A percentile compares a stretch with the other conserved stretches of the same genome.
Conservation (phyloP, 2,113 vertebrate species). For the Pomatorhinus ruficollis region DNA sequence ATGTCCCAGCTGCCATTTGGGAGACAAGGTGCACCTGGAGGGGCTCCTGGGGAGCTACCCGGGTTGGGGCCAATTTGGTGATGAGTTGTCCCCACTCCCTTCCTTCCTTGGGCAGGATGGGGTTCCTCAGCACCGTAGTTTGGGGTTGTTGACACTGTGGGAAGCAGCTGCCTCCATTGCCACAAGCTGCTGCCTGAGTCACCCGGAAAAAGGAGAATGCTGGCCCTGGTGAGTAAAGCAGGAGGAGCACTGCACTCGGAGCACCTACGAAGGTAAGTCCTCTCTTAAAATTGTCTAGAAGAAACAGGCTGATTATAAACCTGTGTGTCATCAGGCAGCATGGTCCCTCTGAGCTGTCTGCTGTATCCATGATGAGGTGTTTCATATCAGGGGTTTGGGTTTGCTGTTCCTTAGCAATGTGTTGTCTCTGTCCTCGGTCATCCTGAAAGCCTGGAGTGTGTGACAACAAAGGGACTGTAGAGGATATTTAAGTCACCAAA, state of each 20-base stretch:
- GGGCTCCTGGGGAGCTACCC: too few species aligned
- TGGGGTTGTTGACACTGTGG: accelerated
- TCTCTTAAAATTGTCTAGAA: accelerated
- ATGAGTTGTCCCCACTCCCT: accelerated
- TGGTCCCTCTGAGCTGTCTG: neutral
- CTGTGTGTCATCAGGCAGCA: accelerated
- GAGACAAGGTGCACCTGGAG: neutral
- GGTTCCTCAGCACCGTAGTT: accelerated
- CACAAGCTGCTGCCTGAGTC: neutral
- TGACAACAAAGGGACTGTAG: neutral
- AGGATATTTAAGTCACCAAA: neutral
- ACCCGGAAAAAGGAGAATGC: accelerated
- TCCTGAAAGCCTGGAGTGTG: neutral
- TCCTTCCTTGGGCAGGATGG: neutral
- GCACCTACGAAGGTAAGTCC: neutral
- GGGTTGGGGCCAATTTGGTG: neutral
- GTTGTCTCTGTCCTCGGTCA: accelerated
- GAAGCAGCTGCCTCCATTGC: accelerated
- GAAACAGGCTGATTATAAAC: neutral
- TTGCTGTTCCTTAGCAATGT: accelerated
- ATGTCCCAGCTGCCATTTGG: neutral
- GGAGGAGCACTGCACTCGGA: accelerated
- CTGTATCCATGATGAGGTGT: accelerated
- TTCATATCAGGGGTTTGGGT: neutral
- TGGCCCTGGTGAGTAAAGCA: neutral